These are phyloP conservation scores for Corbicula japonica DNA, from an alignment of 2,888 invertebrate species.

Conservation along the genomic window DNA sequence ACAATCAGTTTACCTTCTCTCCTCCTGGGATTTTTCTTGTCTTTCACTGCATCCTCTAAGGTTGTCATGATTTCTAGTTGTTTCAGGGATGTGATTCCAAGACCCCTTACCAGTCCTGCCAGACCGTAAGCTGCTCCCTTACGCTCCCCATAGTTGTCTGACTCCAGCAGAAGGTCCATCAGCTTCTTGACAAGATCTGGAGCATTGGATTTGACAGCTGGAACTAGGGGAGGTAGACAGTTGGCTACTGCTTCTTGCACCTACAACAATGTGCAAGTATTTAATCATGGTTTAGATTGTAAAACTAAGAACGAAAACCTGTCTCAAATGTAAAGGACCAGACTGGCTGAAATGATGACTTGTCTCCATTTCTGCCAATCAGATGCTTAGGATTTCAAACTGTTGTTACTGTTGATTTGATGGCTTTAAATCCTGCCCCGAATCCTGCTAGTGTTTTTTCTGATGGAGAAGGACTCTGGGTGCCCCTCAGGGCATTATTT, in stretches of 20 bases:
- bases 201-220: conserved; percentile 96
- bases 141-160: conserved; percentile 85
- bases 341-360: no score
- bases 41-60: conserved; percentile 96
- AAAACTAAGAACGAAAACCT: no score
- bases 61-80: conserved; percentile 98
- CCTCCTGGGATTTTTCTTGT: conserved; percentile 97
- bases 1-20: conserved; percentile 91
- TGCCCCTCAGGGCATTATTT: no score
- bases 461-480: no score
- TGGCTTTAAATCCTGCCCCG: no score
- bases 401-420: no score
- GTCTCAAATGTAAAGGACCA: no score
- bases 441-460: no score
- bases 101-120: conserved; percentile 97
- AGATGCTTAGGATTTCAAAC: no score
- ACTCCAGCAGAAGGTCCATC: conserved; percentile 85
- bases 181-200: conserved; percentile 95
- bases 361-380: no score
- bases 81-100: conserved; percentile 97
- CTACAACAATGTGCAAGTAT: no score
- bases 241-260: conserved; percentile 99
- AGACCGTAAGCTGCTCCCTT: conserved; percentile 98
- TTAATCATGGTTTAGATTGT: no score
- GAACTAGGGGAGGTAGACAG: conserved; percentile 97